Evolutionary conservation across 92 coral and sea anemone species (phyloP).

Genomic region (Plumapathes pennacea): DNA sequence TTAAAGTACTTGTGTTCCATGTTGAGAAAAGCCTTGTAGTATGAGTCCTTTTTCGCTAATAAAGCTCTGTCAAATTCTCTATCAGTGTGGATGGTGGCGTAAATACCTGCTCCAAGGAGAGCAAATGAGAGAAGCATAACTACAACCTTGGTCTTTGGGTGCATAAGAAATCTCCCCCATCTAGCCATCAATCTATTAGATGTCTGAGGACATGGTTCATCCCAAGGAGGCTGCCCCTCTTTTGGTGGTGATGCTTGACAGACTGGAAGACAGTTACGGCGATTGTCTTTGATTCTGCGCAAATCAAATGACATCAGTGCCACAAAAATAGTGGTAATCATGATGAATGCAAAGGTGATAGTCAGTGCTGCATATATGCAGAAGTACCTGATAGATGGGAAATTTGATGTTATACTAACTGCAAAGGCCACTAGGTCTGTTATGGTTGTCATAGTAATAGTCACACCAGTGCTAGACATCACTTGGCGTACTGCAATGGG

Average conservation of each 20-base stretch:
- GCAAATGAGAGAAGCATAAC: slow-evolving; percentile 18
- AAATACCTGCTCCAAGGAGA: slow-evolving; percentile 14
- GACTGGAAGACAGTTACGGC: slow-evolving; percentile 52
- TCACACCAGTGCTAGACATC: slow-evolving; percentile 72
- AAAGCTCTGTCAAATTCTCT: slow-evolving; percentile 13
- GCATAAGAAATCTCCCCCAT: slow-evolving; percentile 19
- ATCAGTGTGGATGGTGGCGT: slow-evolving; percentile 6
- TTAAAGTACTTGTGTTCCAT: slow-evolving; percentile 22
- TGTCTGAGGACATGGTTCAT: slow-evolving; percentile 30
- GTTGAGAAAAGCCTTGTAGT: slow-evolving; percentile 3
- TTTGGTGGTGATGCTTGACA: slow-evolving; percentile 46
- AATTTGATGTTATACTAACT: slow-evolving; percentile 60
- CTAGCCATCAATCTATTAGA: slow-evolving; percentile 38
- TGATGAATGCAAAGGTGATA: slow-evolving; percentile 36
- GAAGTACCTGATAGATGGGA: slow-evolving; percentile 53
- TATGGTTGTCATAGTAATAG: slow-evolving; percentile 73
- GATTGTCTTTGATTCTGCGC: slow-evolving; percentile 43
- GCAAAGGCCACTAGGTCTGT: slow-evolving; percentile 83
- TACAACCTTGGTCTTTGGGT: slow-evolving; percentile 11
- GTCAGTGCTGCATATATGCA: slow-evolving; percentile 54
- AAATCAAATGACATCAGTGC: slow-evolving; percentile 54
- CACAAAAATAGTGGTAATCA: slow-evolving; percentile 47
- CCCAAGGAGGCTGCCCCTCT: slow-evolving; percentile 46
- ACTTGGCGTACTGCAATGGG: slow-evolving; percentile 52
- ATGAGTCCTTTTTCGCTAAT: slow-evolving; percentile 17